Conservation (phyloP, 2,113 vertebrate species). For the Galbula dea region DNA sequence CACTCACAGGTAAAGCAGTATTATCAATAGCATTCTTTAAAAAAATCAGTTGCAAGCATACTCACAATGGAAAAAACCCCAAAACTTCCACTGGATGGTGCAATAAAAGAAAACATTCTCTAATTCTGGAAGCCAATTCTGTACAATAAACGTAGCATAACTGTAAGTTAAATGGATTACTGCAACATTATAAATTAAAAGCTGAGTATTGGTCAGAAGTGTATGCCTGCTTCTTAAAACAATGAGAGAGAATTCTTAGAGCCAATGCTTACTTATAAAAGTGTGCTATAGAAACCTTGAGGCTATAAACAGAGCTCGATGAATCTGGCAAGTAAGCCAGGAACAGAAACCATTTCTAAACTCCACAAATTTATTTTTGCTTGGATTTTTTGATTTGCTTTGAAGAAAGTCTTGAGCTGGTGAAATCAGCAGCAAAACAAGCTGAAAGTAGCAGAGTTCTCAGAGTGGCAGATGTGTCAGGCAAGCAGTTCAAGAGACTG, state of each 20-base stretch:
- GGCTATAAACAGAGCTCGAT: neutral
- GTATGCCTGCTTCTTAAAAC: neutral
- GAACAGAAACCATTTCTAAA: neutral
- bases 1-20: neutral
- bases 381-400: neutral
- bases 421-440: neutral
- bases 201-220: neutral
- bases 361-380: neutral
- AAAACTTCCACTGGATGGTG: neutral
- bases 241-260: neutral
- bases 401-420: neutral
- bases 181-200: neutral
- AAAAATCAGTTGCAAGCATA: neutral
- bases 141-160: neutral
- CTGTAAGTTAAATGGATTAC: neutral
- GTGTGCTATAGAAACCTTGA: neutral
- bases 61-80: neutral
- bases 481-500: neutral
- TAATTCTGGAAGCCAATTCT: neutral
- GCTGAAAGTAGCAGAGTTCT: neutral
- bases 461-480: neutral
- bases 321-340: neutral
- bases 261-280: neutral
- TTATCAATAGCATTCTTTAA: neutral
- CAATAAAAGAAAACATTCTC: neutral